phyloP scores from a whole-genome alignment of 2,888 invertebrate species.

The Cephonodes hylas region DNA sequence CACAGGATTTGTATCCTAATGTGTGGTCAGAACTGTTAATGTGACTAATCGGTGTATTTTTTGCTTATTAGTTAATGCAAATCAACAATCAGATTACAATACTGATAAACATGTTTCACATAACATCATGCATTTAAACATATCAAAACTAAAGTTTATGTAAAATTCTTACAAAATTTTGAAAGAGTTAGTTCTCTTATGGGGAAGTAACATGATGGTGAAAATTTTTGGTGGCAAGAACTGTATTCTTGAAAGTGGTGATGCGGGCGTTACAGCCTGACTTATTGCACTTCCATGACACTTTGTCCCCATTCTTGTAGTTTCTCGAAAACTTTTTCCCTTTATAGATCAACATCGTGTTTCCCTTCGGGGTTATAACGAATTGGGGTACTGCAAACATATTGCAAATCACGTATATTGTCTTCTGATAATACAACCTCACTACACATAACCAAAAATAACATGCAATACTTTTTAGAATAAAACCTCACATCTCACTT shows the following conservation, averaged over 20 bases:
- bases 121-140: too few relatives aligned
- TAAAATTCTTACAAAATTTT: too few relatives aligned
- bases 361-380: slow-evolving; percentile 38
- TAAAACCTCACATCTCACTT: neutral
- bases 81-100: too few relatives aligned
- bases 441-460: neutral
- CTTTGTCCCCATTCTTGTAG: slow-evolving; percentile 46
- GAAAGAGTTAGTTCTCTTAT: neutral
- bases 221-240: neutral
- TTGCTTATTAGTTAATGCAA: too few relatives aligned
- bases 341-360: slow-evolving; percentile 40
- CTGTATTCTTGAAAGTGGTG: slow-evolving; percentile 28
- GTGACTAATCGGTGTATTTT: too few relatives aligned
- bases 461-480: neutral
- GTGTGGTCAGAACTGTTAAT: too few relatives aligned
- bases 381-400: neutral
- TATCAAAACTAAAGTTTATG: too few relatives aligned
- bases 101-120: too few relatives aligned
- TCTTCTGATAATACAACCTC: neutral
- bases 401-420: neutral
- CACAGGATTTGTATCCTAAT: too few relatives aligned
- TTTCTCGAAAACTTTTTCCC: slow-evolving; percentile 46
- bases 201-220: neutral
- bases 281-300: slow-evolving; percentile 56
- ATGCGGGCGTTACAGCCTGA: slow-evolving; percentile 46